These are phyloP conservation scores for Cephus sareptanus DNA, from an alignment of 2,888 invertebrate species.

Conservation along the genomic window DNA sequence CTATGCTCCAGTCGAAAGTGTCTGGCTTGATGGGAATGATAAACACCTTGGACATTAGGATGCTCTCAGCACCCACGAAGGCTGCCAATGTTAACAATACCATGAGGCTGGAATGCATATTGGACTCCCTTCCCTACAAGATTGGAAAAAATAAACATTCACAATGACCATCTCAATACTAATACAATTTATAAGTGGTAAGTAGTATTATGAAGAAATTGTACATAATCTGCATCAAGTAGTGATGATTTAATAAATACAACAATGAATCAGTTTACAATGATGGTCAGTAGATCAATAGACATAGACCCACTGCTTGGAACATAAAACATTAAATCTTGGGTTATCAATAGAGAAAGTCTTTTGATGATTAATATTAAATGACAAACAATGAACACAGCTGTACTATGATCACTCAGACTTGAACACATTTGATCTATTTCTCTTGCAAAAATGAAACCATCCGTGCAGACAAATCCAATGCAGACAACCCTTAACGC, in stretches of 20 bases:
- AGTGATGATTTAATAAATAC: neutral
- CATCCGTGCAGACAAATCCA: neutral
- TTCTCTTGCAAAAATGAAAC: neutral
- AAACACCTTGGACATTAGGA: slow-evolving; percentile 81
- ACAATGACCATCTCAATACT: neutral
- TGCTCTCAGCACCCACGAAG: slow-evolving; percentile 64
- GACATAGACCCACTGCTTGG: neutral
- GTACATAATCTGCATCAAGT: neutral
- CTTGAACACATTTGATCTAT: neutral
- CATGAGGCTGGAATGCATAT: slow-evolving; percentile 26
- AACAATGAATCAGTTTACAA: neutral
- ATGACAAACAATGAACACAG: neutral
- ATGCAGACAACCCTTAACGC: neutral
- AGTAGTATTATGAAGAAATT: neutral
- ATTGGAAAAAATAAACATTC: neutral
- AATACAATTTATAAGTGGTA: neutral
- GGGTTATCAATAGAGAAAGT: neutral
- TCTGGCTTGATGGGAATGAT: slow-evolving; percentile 81
- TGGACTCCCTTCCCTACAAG: slow-evolving; percentile 1
- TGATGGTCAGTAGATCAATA: neutral
- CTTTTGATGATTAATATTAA: neutral
- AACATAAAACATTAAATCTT: neutral
- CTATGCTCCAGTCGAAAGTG: slow-evolving; percentile 84
- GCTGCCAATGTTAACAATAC: slow-evolving; percentile 43
- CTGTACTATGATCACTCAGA: neutral